A percentile compares a stretch with the other conserved stretches of the same genome.
These are phyloP conservation scores for Magallana nippona DNA, from an alignment of 2,888 invertebrate genomes.

Conservation along the genomic window DNA sequence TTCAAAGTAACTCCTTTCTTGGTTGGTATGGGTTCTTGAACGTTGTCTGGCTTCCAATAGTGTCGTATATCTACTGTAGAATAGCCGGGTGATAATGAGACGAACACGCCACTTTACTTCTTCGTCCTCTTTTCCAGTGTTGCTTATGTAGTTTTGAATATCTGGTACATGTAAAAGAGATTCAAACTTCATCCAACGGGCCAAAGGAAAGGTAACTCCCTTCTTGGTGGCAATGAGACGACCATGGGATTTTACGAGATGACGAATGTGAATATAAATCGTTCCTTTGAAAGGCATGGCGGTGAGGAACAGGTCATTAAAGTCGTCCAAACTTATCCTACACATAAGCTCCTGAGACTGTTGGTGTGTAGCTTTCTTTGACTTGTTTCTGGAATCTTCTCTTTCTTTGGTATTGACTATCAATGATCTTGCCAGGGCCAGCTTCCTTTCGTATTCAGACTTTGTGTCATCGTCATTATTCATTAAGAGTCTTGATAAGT, in stretches of 20 bases:
- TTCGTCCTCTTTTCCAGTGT: neutral
- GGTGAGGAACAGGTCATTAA: neutral
- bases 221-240: neutral
- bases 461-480: neutral
- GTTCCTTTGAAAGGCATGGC: neutral
- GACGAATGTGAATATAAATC: constrained; percentile 12
- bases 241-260: neutral
- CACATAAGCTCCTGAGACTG: too few relatives aligned
- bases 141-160: neutral
- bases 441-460: constrained; percentile 19
- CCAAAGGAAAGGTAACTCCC: constrained; percentile 13
- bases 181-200: neutral
- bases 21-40: constrained; percentile 31
- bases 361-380: neutral
- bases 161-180: neutral
- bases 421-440: neutral
- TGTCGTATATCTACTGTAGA: constrained; percentile 35
- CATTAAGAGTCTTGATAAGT: constrained; percentile 14
- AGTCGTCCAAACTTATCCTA: constrained; percentile 14
- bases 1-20: constrained; percentile 36
- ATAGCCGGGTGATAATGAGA: neutral
- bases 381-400: too few relatives aligned
- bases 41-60: constrained; percentile 37
- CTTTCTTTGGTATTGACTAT: too few relatives aligned
- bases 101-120: neutral